Evolutionary conservation across 2,113 vertebrate species (phyloP).

Genomic region (Centropus bengalensis): DNA sequence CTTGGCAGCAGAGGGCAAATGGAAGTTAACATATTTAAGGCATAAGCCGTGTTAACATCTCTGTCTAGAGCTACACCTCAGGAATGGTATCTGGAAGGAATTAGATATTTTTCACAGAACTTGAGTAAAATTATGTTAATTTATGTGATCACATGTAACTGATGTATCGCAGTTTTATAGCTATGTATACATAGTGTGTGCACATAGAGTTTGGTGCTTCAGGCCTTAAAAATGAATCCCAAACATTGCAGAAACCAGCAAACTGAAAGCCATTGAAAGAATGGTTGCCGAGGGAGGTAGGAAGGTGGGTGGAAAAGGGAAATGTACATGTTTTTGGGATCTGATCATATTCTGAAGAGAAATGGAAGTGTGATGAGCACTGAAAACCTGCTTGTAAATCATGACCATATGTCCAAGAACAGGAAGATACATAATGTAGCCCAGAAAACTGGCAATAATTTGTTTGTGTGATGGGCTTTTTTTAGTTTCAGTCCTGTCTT

Average conservation of each 20-base stretch:
- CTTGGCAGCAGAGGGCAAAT: background rate
- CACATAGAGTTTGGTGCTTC: background rate
- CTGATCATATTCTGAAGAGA: background rate
- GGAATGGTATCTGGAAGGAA: background rate
- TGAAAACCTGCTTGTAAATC: background rate
- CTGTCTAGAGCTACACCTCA: background rate
- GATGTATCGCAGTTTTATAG: no score
- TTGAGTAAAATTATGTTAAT: background rate
- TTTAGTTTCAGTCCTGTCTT: background rate
- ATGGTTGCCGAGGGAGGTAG: background rate
- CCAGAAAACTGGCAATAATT: background rate
- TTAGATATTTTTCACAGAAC: background rate
- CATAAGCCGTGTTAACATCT: background rate
- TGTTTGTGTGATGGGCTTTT: background rate
- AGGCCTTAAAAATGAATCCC: background rate
- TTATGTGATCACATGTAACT: background rate
- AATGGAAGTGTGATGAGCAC: background rate
- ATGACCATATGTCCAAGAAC: constrained; percentile 9
- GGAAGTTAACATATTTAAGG: background rate
- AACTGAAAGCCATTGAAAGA: background rate
- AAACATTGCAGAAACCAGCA: background rate
- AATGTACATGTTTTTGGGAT: background rate
- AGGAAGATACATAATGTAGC: background rate
- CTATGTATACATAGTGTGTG: no score
- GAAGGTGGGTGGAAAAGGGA: background rate